These are phyloP conservation scores for Diaperis boleti DNA, from an alignment of 2,888 invertebrate genomes.

Conservation along the genomic window DNA sequence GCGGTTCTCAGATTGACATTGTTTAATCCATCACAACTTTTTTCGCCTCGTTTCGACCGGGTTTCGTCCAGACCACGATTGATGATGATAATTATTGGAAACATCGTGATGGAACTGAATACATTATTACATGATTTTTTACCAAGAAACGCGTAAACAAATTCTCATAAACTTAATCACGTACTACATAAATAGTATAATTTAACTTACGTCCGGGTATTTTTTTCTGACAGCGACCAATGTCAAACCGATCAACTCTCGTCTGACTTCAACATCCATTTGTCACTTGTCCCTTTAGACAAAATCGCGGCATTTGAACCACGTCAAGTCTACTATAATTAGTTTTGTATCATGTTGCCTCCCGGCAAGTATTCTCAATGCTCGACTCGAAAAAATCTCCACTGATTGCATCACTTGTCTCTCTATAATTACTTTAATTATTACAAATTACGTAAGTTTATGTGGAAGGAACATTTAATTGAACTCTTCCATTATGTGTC, in stretches of 20 bases:
- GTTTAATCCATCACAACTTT: conserved; percentile 28
- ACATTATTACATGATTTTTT: conserved; percentile 43
- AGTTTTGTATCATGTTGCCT: conserved; percentile 58
- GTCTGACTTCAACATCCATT: conserved; percentile 57
- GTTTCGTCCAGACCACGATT: conserved; percentile 2
- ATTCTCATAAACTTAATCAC: conserved; percentile 45
- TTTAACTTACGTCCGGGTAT: conserved; percentile 51
- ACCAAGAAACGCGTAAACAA: conserved; percentile 43
- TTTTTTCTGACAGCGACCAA: conserved; percentile 52
- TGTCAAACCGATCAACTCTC: conserved; percentile 54
- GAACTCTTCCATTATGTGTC: conserved; percentile 51
- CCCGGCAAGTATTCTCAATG: conserved; percentile 53
- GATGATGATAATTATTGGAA: conserved; percentile 41
- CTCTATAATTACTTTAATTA: conserved; percentile 60
- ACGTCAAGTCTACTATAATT: conserved; percentile 63
- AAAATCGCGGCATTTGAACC: conserved; percentile 61
- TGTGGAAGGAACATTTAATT: conserved; percentile 59
- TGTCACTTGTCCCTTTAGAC: conserved; percentile 63
- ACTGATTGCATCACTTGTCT: conserved; percentile 61
- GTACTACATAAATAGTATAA: conserved; percentile 44
- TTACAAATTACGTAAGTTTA: conserved; percentile 59
- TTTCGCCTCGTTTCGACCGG: conserved; percentile 3
- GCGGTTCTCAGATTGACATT: conserved; percentile 20
- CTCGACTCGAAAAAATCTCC: conserved; percentile 54
- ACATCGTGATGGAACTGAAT: conserved; percentile 44